These are phyloP conservation scores for Myioborus miniatus DNA, from an alignment of 2,797 vertebrate genomes.

Conservation along the genomic window DNA sequence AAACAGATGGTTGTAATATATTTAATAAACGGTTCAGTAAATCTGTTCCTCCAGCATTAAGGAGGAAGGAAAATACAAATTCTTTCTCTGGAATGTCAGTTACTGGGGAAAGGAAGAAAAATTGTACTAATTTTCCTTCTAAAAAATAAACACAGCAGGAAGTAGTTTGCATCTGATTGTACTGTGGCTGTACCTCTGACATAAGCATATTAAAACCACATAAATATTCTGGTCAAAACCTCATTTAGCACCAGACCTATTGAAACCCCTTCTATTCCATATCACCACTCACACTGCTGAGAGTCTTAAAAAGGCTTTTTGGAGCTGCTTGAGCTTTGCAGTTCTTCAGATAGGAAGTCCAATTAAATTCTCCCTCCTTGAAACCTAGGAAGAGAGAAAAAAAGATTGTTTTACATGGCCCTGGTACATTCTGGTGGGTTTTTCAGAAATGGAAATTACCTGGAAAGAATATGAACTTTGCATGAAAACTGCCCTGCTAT, in stretches of 20 bases:
- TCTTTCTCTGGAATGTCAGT: neutral
- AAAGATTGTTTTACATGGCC: neutral
- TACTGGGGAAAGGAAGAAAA: constrained; percentile 13
- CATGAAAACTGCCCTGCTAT: neutral
- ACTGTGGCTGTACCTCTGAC: neutral
- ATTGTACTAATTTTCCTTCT: neutral
- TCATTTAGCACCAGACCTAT: neutral
- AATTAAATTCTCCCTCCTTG: constrained; percentile 86
- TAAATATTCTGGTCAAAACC: neutral
- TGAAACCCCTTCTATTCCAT: neutral
- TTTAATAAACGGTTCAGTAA: constrained; percentile 39
- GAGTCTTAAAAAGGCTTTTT: constrained; percentile 82
- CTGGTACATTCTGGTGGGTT: neutral
- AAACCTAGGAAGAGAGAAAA: constrained; percentile 76
- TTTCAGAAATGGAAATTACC: constrained; percentile 52
- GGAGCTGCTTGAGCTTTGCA: constrained; percentile 84
- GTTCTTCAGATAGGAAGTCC: constrained; percentile 84
- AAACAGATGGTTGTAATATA: constrained; percentile 24
- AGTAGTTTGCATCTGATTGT: constrained; percentile 14
- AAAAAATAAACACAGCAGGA: constrained; percentile 28
- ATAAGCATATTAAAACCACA: neutral
- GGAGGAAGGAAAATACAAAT: constrained; percentile 25
- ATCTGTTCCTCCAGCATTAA: constrained; percentile 2
- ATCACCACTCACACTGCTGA: constrained; percentile 75
- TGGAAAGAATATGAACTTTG: constrained; percentile 34